Evolutionary conservation across 2,888 invertebrate genomes (phyloP).

Genomic region (Spilosoma lubricipeda): DNA sequence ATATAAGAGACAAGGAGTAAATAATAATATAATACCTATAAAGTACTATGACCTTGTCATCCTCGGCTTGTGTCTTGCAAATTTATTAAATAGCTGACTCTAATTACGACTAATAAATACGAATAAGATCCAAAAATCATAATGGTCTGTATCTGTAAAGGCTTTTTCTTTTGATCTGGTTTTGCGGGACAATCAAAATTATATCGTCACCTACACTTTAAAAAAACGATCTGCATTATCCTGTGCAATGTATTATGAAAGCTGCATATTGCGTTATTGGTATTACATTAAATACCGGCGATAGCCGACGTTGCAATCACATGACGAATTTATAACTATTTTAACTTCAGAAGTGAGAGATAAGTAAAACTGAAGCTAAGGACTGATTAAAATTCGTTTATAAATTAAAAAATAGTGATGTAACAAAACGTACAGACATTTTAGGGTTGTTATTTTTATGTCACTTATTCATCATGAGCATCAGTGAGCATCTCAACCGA

Average conservation of each 20-base stretch:
- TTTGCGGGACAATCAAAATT: neutral
- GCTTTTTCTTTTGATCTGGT: neutral
- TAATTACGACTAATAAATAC: neutral
- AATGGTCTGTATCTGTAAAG: neutral
- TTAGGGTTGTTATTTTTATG: no score
- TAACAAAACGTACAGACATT: no score
- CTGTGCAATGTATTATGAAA: neutral
- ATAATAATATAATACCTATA: no score
- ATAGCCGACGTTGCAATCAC: neutral
- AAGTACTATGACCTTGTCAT: neutral
- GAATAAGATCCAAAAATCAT: neutral
- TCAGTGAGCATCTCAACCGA: no score
- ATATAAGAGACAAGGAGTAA: no score
- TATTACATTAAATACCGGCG: neutral
- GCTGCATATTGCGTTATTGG: neutral
- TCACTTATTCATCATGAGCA: no score
- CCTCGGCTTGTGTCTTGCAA: neutral
- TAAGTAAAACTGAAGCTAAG: no score
- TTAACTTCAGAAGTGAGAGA: neutral
- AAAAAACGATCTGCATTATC: neutral
- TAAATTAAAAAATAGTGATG: no score
- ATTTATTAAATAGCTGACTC: neutral
- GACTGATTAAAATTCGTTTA: no score
- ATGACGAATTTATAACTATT: neutral
- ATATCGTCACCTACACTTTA: neutral